phyloP scores from a whole-genome alignment of 2,888 invertebrate genomes.

The Drosophila mercatorum region DNA sequence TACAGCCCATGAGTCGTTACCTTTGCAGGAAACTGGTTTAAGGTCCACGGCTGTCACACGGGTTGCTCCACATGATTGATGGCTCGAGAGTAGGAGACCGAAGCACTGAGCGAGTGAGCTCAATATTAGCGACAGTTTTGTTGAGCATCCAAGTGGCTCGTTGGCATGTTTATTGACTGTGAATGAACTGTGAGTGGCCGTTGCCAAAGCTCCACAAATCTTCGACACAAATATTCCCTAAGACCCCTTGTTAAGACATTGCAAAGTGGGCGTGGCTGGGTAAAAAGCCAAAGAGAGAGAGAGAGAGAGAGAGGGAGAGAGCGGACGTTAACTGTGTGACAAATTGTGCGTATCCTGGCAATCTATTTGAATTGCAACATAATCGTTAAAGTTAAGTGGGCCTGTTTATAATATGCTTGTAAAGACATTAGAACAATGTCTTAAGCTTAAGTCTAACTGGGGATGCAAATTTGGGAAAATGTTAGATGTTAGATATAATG shows the following conservation, averaged over 20 bases:
- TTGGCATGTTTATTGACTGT: slow-evolving; percentile 52
- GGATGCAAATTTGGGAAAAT: not conserved
- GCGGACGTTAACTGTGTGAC: slow-evolving; percentile 27
- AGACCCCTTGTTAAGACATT: not conserved
- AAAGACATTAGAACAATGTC: slow-evolving; percentile 14
- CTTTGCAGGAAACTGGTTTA: slow-evolving; percentile 33
- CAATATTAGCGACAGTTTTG: slow-evolving; percentile 36
- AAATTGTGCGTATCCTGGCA: slow-evolving; percentile 44
- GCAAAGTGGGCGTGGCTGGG: slow-evolving; percentile 5
- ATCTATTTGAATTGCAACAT: slow-evolving; percentile 56
- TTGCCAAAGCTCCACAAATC: slow-evolving; percentile 26
- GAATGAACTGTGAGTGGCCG: slow-evolving; percentile 41
- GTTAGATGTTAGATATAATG: not conserved
- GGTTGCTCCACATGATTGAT: slow-evolving; percentile 46
- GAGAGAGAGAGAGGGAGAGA: not conserved
- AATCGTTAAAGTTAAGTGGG: slow-evolving; percentile 57
- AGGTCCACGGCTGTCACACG: slow-evolving; percentile 10
- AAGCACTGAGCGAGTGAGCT: not conserved
- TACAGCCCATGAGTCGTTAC: slow-evolving; percentile 62
- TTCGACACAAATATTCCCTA: slow-evolving; percentile 22
- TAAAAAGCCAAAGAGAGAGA: not conserved
- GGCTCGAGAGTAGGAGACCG: not conserved
- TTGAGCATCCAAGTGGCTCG: slow-evolving; percentile 36
- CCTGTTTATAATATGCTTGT: slow-evolving; percentile 15
- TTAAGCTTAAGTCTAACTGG: slow-evolving; percentile 22